Conservation (phyloP, 2,113 vertebrate genomes). For the Vidua chalybeata region DNA sequence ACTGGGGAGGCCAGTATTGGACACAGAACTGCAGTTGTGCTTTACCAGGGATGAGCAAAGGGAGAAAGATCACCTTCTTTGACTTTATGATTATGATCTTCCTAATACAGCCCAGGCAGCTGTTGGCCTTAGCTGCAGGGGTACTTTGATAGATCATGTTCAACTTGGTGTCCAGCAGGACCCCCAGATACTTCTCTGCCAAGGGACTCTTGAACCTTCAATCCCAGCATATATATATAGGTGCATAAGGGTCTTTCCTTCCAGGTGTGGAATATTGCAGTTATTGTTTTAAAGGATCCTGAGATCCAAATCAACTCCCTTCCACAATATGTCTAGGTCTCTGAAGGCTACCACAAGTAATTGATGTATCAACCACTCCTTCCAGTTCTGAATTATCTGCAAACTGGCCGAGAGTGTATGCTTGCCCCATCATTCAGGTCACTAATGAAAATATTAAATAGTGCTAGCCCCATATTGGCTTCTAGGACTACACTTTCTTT, state of each 20-base stretch:
- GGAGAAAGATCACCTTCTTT: background rate
- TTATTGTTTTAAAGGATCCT: background rate
- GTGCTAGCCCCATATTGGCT: background rate
- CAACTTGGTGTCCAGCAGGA: background rate
- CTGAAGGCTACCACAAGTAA: background rate
- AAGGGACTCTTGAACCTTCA: background rate
- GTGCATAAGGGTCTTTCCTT: background rate
- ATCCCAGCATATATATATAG: accelerated
- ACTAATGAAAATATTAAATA: background rate
- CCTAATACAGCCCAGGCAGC: background rate
- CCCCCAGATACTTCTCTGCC: background rate
- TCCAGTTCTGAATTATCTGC: background rate
- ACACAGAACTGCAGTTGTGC: background rate
- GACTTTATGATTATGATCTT: background rate
- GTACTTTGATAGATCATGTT: background rate
- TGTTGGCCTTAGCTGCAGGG: background rate
- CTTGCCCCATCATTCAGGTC: background rate
- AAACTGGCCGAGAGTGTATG: background rate
- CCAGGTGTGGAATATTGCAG: background rate
- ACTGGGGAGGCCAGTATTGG: background rate
- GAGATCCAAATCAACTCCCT: background rate
- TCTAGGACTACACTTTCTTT: background rate
- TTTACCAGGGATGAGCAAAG: background rate
- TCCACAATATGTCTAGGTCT: background rate
- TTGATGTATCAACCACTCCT: background rate